Evolutionary conservation across 2,888 invertebrate genomes (phyloP), one percentile per base, ranked within the genome.

Genomic region (Polietes domitor): DNA sequence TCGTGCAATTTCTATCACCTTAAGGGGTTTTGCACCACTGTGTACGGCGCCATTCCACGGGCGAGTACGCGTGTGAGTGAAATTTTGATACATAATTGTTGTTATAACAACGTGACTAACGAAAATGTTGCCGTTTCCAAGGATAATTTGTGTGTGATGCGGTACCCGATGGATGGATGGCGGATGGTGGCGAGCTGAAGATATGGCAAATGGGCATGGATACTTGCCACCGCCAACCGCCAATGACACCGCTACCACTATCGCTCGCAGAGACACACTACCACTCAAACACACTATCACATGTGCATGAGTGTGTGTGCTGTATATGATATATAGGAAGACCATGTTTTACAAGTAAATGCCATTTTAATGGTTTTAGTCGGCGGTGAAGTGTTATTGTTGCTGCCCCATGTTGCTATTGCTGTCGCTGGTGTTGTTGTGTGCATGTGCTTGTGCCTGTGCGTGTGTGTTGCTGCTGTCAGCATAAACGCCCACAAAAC

Each of bases 401-500:
- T 72, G 21, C 21, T 50, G 70, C 26, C 68, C 53, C 47, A 70
- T n/a, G 76, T 58, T 50, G 43, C 21, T 84, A 77, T 55, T 68
- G 70, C 32, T 74, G 81, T 73, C 53, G 55, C 68, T 86, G 73
- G 24, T 68, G 43, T 6, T 82, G 55, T 32, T 72, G 61, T n/a
- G n/a, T 5, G 32, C 7, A 32, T 32, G 32, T 32, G 32, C n/a
- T n/a, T 32, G 32, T 32, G 32, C 7, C 4, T 32, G 32, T 85
- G 89, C 87, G 88, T 89, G 89, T 89, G 86, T 83, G 83, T 74
- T 80, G 70, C 61, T 87, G 88, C 87, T 89, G 90, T 89, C 89
- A 89, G 88, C 88, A 89, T 88, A 88, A 90, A 90, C 90, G 89
- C 90, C 90, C 90, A 90, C 90, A 90, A 84, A 79, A 89, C 89